A percentile compares a stretch with the other conserved stretches of the same genome.
phyloP scores from a whole-genome alignment of 1,140 invertebrate genomes.

The Bombus soroeensis region DNA sequence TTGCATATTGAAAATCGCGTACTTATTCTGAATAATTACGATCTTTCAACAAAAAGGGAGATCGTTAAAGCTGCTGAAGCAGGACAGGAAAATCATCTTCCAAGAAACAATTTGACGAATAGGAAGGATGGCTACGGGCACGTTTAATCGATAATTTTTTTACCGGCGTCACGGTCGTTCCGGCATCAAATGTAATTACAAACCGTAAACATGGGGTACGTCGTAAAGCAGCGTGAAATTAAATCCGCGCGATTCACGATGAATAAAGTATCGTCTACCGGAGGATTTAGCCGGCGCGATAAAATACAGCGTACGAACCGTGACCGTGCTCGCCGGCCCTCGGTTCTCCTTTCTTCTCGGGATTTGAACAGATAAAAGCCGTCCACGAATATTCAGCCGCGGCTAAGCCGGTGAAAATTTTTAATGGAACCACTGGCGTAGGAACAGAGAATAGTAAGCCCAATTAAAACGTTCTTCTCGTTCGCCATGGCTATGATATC shows the following conservation, averaged over 20 bases:
- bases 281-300: constrained; percentile 49
- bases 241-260: constrained; percentile 66
- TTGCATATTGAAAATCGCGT: too few species aligned
- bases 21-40: too few species aligned
- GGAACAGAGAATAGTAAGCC: constrained; percentile 15
- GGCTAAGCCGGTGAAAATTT: constrained; percentile 50
- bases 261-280: constrained; percentile 64
- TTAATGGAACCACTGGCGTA: constrained; percentile 37
- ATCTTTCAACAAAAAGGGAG: too few species aligned
- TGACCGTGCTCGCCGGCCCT: constrained; percentile 11
- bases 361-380: constrained; percentile 50
- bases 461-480: constrained; percentile 39
- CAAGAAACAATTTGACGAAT: not conserved
- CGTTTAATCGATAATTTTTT: constrained; percentile 56
- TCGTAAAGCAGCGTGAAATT: constrained; percentile 67
- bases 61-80: too few species aligned
- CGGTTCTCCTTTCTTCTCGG: constrained; percentile 52
- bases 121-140: not conserved
- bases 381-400: constrained; percentile 35
- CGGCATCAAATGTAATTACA: constrained; percentile 64
- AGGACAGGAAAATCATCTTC: not conserved
- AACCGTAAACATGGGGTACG: constrained; percentile 56
- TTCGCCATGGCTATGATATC: not conserved
- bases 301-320: constrained; percentile 29
- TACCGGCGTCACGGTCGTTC: not conserved